These are phyloP conservation scores for Teleopsis dalmanni DNA, from an alignment of 1,140 invertebrate species.

Conservation along the genomic window DNA sequence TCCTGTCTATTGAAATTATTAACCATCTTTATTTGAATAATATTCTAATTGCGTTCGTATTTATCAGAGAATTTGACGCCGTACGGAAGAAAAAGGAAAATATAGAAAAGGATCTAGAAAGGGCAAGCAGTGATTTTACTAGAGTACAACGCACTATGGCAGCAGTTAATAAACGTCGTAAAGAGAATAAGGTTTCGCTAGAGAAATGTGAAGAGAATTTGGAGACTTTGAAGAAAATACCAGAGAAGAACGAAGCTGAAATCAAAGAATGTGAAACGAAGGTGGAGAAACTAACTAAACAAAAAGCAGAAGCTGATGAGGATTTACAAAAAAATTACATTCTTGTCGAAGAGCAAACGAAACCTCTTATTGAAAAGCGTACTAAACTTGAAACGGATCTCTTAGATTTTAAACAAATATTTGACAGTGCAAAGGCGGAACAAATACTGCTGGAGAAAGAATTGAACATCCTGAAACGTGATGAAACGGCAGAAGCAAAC, in stretches of 20 bases:
- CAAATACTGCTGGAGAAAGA: slow-evolving; percentile 72
- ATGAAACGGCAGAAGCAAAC: slow-evolving; percentile 64
- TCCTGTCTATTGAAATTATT: too few species aligned
- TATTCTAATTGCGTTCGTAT: too few species aligned
- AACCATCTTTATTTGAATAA: too few species aligned
- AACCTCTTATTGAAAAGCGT: slow-evolving; percentile 58
- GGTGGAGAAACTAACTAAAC: slow-evolving; percentile 47
- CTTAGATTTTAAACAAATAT: slow-evolving; percentile 59
- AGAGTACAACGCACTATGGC: slow-evolving; percentile 56
- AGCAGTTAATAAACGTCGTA: slow-evolving; percentile 56
- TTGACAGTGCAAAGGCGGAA: slow-evolving; percentile 67
- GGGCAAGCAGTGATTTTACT: slow-evolving; percentile 52
- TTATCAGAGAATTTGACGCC: slow-evolving; percentile 31
- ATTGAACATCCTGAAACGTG: slow-evolving; percentile 71
- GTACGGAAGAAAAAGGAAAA: slow-evolving; percentile 54
- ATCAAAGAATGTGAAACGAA: slow-evolving; percentile 63
- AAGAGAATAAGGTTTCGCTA: slow-evolving; percentile 55
- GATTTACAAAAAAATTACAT: slow-evolving; percentile 52
- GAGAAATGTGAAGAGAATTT: slow-evolving; percentile 57
- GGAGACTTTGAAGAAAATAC: slow-evolving; percentile 55
- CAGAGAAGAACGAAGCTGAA: slow-evolving; percentile 61
- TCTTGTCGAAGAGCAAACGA: slow-evolving; percentile 51
- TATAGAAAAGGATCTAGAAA: slow-evolving; percentile 46
- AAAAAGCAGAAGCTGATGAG: slow-evolving; percentile 52
- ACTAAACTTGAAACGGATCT: slow-evolving; percentile 59